Conservation (phyloP, 2,113 vertebrate genomes). For the Lycocorax pyrrhopterus region DNA sequence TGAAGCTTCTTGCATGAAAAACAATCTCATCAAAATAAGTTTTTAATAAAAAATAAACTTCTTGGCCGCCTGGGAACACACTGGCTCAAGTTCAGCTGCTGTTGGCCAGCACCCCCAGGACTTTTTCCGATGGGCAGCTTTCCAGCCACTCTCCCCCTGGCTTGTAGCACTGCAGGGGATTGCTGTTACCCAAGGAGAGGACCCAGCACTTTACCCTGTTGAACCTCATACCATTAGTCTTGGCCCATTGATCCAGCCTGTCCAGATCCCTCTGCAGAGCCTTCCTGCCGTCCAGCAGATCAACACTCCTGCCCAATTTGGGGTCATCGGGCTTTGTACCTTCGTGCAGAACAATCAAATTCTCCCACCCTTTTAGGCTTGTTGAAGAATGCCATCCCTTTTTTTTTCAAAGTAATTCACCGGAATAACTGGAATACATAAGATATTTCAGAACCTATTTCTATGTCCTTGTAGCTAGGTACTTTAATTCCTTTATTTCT, state of each 20-base stretch:
- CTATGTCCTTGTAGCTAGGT: neutral
- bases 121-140: neutral
- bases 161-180: neutral
- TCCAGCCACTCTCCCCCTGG: neutral
- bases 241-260: neutral
- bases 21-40: neutral
- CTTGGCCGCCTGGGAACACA: neutral
- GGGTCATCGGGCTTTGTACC: neutral
- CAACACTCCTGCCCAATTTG: rapidly evolving
- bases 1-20: neutral
- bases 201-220: neutral
- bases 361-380: neutral
- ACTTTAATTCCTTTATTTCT: neutral
- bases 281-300: neutral
- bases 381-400: neutral
- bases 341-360: neutral
- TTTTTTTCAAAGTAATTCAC: neutral
- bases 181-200: neutral
- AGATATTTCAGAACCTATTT: neutral
- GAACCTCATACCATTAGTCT: neutral
- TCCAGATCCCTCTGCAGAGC: neutral
- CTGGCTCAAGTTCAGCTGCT: neutral
- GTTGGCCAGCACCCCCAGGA: neutral
- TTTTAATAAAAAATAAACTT: neutral
- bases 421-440: neutral